Evolutionary conservation across 2,888 invertebrate genomes (phyloP), one percentile per base, ranked within the genome.

Genomic region (Colletes collaris): DNA sequence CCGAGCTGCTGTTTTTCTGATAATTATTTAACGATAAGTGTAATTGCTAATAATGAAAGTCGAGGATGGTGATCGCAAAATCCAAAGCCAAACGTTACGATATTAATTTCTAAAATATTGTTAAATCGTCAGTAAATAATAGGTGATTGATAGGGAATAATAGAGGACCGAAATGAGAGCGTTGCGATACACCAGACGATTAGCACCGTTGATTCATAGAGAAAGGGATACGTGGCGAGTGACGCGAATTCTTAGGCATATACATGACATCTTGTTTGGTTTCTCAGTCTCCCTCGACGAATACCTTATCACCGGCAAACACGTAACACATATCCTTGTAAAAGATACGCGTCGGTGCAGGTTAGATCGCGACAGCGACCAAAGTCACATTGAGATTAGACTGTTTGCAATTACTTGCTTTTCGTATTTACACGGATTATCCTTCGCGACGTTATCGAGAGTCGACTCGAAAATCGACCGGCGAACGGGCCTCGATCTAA

Each of bases 371-470:
- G 76, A 70, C 70, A 65, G 49, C 72, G 85, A 75, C 86, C 87
- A 87, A 87, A 86, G 87, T 87, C 87, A 87, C 87, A 87, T 87
- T 86, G 87, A 87, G 88, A 88, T 88, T 89, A 88, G 79, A 89
- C 65, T 88, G 86, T 89, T 88, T 88, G 86, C 89, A 79, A 87
- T 84, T 87, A 87, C 87, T 82, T 81, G 81, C 68, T 85, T 87
- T 89, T 87, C 86, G 82, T 89, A 87, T 89, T 89, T 89, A 84
- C 89, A 82, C 88, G 89, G 88, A 89, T 89, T 86, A 89, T 87
- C 87, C 85, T 75, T 83, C 65, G 27, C 52, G 77, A 35, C 72
- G 79, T 87, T 87, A 87, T 87, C 87, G 82, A 40, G 79, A 66
- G 59, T 76, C 53, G 72, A 63, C 69, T 72, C 81, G 79, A 82